Evolutionary conservation across 37 sponge, comb jelly and placozoan species (phyloP), one percentile per base, ranked within the genome.

Genomic region (Mnemiopsis leidyi): DNA sequence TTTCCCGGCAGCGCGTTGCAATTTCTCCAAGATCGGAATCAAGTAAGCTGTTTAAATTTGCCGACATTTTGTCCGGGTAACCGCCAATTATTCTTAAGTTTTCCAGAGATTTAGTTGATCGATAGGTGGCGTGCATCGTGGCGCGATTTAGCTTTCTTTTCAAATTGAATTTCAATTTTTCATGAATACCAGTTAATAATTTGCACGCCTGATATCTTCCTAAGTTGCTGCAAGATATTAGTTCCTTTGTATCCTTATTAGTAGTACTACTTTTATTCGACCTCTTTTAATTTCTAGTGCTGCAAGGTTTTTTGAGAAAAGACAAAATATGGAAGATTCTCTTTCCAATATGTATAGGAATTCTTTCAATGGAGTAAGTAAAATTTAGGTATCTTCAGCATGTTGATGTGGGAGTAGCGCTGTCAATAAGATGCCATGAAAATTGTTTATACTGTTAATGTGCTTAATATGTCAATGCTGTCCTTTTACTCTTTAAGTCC

Each of bases 331-430:
- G 3, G 79, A 77, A 77, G 32, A 32, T 48, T 48, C 61, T 32
- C 79, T 77, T 1, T 32, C 79, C 18, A 77, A 77, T 77, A 77
- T 77, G 79, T 77, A 77, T 34, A 26, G 79, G 79, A 32, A 5
- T 16, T 77, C 79, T 32, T 77, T 31, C 36, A 77, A 77, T 34
- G 79, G 79, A 32, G 79, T 77, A 77, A 77, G 79, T 77, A 18
- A 61, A 9, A 61, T 21, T 61, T 9, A 18, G 68, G 68, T 61
- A 21, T 9, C 18, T 61, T 61, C 18, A 21, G 18, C 9, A 61
- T 61, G 68, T 9, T 61, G 9, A 18, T 61, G 68, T 21, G 68
- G 18, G 68, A 18, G 18, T 61, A 18, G n/a, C n/a, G n/a, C n/a
- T n/a, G n/a, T n/a, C n/a, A n/a, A n/a, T n/a, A n/a, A n/a, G n/a